These are phyloP conservation scores for Pteronura brasiliensis DNA, from an alignment of 2,113 vertebrate species.

Conservation along the genomic window DNA sequence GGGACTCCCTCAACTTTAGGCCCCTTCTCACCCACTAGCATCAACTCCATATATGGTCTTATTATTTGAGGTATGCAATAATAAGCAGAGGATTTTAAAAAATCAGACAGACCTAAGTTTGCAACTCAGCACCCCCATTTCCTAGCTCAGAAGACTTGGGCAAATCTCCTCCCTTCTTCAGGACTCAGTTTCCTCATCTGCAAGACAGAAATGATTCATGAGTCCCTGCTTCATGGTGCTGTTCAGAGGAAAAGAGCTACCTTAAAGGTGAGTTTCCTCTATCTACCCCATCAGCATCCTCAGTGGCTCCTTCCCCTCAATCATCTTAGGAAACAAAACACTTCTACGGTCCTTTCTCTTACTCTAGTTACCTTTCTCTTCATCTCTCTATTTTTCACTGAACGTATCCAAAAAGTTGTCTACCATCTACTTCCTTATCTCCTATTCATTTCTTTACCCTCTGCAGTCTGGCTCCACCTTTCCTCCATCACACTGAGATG, in stretches of 20 bases:
- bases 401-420: not conserved
- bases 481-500: not conserved
- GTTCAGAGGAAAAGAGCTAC: not conserved
- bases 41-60: not conserved
- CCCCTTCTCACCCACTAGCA: not conserved
- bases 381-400: not conserved
- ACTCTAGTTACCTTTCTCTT: not conserved
- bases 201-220: slow-evolving; percentile 11
- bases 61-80: not conserved
- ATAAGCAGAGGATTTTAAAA: slow-evolving; percentile 4
- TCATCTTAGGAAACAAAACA: not conserved
- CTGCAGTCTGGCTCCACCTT: not conserved
- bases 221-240: not conserved
- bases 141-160: not conserved
- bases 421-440: not conserved
- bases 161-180: not conserved
- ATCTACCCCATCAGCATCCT: not conserved
- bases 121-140: not conserved
- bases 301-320: not conserved
- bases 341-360: not conserved
- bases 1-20: slow-evolving; percentile 23
- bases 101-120: not conserved
- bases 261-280: not conserved
- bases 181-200: slow-evolving; percentile 1
- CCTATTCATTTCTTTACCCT: not conserved